Base-by-base conservation (phyloP, 2,888 invertebrate species). In the Xylota segnis region DNA sequence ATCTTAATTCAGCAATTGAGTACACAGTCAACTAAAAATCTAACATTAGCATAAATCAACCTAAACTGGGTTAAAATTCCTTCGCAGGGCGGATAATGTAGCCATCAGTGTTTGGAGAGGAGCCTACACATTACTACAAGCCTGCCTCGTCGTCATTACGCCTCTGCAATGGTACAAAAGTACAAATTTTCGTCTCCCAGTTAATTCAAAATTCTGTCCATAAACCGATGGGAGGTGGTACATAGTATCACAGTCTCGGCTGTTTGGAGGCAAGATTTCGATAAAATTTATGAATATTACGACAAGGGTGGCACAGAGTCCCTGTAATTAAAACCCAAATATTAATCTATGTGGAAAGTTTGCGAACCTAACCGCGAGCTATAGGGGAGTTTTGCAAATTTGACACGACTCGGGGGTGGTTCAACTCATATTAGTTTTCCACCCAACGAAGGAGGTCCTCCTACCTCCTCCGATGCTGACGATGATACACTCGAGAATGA, bases 271-370 rank as follows among this genome's bases (percentile, higher is more conserved):
- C n/a, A 37, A 12, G 66, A 27, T 45, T 56, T 75, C 45, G 14
- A 1, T 16, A 47, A 50, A 54, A 54, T 61, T 77, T 68, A 61
- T 68, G 76, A 66, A 59, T 65, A 52, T 58, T 47, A 59, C 68
- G 32, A 32, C 43, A 18, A 9, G 9, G 70, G 23, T 12, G 9
- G 27, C 7, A 45, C 18, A 40, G 27, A 29, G 59, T 1, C 27
- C 7, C 6, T 50, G 61, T 77, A 61, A 77, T 77, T 77, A 77
- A 61, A 77, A 61, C 54, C 77, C 34, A 70, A 77, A 54, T 61
- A 70, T 54, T 70, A 70, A 77, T 77, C 77, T 70, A 77, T 77
- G 68, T 16, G 77, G 32, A 77, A 77, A 68, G 77, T 77, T 77
- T 70, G 29, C 2, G 58, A 59, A 50, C 50, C 50, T 40, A 76